phyloP scores from a whole-genome alignment of 53 echinoderm and acorn worm species.

The Apostichopus leukothele region DNA sequence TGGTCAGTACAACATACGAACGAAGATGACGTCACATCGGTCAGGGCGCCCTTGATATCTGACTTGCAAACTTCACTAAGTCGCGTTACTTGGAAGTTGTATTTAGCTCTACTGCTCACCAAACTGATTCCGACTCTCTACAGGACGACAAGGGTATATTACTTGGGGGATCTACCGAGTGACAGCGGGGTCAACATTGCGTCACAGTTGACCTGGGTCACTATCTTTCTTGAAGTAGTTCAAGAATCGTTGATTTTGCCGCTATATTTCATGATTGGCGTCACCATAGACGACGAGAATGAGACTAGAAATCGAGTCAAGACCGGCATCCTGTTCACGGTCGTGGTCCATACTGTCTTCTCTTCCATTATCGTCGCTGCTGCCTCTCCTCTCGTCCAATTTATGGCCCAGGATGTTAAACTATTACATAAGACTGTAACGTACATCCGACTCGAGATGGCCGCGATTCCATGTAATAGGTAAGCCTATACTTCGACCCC shows the following conservation, averaged over 20 bases:
- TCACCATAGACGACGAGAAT: neutral
- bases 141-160: slow-evolving; percentile 27
- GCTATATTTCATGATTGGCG: slow-evolving; percentile 31
- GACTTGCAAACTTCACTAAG: neutral
- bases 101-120: slow-evolving; percentile 18
- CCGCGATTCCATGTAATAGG: slow-evolving; percentile 16
- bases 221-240: slow-evolving; percentile 26
- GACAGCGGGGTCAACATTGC: slow-evolving; percentile 38
- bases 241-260: slow-evolving; percentile 37
- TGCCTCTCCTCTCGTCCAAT: slow-evolving; percentile 17
- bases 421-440: slow-evolving; percentile 25
- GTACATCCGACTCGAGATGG: slow-evolving; percentile 38
- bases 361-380: slow-evolving; percentile 1
- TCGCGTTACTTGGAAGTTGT: slow-evolving; percentile 16
- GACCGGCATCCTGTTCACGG: slow-evolving; percentile 31
- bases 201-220: slow-evolving; percentile 40
- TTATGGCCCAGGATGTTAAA: slow-evolving; percentile 38
- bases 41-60: neutral
- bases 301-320: slow-evolving; percentile 25
- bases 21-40: neutral
- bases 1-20: neutral
- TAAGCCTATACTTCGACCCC: neutral
- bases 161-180: slow-evolving; percentile 33
- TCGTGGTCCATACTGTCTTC: slow-evolving; percentile 20
- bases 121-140: slow-evolving; percentile 28